These are phyloP conservation scores for Stegana nigrithorax DNA, from an alignment of 2,888 invertebrate species.

Conservation along the genomic window DNA sequence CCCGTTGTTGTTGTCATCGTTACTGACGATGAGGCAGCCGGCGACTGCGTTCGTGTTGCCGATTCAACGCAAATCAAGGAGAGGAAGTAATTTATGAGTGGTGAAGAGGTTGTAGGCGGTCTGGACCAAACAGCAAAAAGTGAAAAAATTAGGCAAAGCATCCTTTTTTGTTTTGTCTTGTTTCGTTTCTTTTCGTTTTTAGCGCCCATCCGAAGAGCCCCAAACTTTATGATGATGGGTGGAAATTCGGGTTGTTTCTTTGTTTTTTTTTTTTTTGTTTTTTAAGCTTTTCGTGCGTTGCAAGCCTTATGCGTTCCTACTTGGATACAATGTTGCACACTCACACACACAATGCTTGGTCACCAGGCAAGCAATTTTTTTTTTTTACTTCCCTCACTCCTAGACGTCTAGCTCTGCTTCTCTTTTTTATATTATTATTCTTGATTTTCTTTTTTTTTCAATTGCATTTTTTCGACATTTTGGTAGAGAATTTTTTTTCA, in stretches of 20 bases:
- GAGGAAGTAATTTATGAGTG: not conserved
- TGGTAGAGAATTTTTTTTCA: conserved; percentile 9
- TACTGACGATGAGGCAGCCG: too few relatives aligned
- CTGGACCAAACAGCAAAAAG: conserved; percentile 17
- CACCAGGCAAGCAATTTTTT: conserved; percentile 2
- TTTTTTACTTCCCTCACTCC: conserved; percentile 6
- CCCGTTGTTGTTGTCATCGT: too few relatives aligned
- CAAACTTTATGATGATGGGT: too few relatives aligned
- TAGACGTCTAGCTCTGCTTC: conserved; percentile 12
- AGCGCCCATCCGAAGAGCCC: not conserved
- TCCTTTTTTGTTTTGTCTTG: not conserved
- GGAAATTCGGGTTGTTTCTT: too few relatives aligned
- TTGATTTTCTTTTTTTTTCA: conserved; percentile 42
- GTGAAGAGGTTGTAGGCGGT: not conserved
- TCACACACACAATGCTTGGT: not conserved
- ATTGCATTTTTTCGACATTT: conserved; percentile 32
- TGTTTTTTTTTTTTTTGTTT: conserved; percentile 55
- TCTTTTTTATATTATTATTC: conserved; percentile 37
- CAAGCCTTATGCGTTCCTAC: conserved; percentile 6
- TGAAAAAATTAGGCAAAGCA: conserved; percentile 20
- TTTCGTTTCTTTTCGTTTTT: not conserved
- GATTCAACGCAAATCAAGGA: conserved; percentile 6
- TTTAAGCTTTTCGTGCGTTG: conserved; percentile 27
- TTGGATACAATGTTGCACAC: conserved; percentile 11
- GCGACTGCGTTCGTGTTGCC: conserved; percentile 9